Conservation (phyloP, 1,140 invertebrate genomes). For the Drosophila virilis region DNA sequence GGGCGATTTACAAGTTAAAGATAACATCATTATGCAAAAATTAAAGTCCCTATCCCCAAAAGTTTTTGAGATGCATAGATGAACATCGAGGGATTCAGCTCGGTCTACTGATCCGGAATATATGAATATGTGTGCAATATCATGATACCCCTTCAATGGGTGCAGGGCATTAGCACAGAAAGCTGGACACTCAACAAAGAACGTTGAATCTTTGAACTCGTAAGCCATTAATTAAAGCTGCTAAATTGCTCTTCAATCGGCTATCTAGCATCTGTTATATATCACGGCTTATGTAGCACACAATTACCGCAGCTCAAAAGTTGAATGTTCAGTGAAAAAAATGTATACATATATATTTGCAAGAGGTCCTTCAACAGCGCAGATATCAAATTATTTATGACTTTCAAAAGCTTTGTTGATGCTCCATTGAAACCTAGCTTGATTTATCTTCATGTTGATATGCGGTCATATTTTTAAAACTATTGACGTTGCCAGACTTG, state of each 20-base stretch:
- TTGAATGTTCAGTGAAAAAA: conserved; percentile 30
- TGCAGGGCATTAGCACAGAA: too few relatives aligned
- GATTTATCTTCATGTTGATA: conserved; percentile 23
- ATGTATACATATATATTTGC: too few relatives aligned
- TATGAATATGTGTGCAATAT: too few relatives aligned
- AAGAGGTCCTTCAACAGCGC: background rate
- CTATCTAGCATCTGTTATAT: conserved; percentile 36
- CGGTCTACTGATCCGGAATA: too few relatives aligned
- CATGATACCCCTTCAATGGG: too few relatives aligned
- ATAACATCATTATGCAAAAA: too few relatives aligned
- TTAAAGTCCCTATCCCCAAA: too few relatives aligned
- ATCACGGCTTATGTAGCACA: conserved; percentile 14
- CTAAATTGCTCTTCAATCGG: conserved; percentile 44
- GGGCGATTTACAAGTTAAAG: too few relatives aligned
- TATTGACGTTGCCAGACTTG: conserved; percentile 18
- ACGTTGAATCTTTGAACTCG: conserved; percentile 7
- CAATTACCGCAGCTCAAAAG: conserved; percentile 13
- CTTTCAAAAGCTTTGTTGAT: conserved; percentile 28
- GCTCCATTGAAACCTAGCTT: conserved; percentile 12
- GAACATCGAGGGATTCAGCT: too few relatives aligned
- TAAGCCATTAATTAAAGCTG: conserved; percentile 64
- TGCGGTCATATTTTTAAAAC: conserved; percentile 8
- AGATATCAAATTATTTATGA: conserved; percentile 37
- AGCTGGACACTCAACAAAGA: background rate
- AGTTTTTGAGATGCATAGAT: too few relatives aligned